A percentile compares a stretch with the other conserved stretches of the same genome.
Conservation (phyloP, 2,113 vertebrate genomes). For the Dromaius novaehollandiae region DNA sequence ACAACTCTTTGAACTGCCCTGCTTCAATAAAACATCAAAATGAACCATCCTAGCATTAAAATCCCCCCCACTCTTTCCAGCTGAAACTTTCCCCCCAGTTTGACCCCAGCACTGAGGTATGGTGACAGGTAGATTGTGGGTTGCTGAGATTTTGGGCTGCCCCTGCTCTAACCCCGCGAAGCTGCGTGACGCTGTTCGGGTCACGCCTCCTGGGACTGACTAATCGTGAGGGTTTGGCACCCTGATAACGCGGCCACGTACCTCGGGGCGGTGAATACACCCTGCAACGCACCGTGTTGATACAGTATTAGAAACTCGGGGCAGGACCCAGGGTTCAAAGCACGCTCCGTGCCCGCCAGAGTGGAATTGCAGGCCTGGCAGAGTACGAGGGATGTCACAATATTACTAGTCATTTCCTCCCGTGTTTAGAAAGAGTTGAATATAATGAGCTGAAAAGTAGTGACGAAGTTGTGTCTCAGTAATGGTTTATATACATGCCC, state of each 20-base stretch:
- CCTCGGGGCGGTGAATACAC: background rate
- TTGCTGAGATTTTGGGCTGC: background rate
- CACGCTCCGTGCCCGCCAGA: background rate
- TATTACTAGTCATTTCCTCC: background rate
- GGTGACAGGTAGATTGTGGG: background rate
- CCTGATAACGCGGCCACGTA: background rate
- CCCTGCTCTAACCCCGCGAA: no score
- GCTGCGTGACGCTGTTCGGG: no score
- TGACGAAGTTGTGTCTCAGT: rapidly evolving
- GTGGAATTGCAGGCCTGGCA: no score
- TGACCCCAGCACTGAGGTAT: background rate
- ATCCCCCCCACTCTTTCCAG: background rate
- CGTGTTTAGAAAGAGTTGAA: background rate
- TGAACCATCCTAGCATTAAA: background rate
- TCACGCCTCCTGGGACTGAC: background rate
- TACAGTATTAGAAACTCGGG: background rate
- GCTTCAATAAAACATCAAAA: background rate
- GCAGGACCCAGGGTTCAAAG: background rate
- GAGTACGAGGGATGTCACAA: background rate
- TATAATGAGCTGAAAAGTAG: background rate
- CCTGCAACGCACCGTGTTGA: background rate
- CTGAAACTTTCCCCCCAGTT: background rate
- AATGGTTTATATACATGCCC: rapidly evolving
- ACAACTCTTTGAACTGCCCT: background rate
- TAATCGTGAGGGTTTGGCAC: background rate